Percentiles rank a stretch among this genome's conserved stretches.
These are phyloP conservation scores for Phengaris arion DNA, from an alignment of 2,888 invertebrate genomes.

Conservation along the genomic window DNA sequence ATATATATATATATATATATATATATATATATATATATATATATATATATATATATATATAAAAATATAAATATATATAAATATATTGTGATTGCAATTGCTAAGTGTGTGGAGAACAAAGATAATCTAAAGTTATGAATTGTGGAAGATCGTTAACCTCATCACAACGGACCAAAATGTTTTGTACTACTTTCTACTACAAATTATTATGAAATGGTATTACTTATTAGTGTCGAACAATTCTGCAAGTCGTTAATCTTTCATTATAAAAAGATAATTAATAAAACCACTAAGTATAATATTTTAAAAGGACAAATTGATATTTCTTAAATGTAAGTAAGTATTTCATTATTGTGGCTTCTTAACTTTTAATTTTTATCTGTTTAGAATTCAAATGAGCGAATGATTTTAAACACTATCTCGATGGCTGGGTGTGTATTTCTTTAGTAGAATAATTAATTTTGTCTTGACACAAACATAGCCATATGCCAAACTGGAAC, in stretches of 20 bases:
- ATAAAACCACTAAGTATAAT: not conserved
- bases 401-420: not conserved
- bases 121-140: not conserved
- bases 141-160: constrained; percentile 10
- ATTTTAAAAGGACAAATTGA: not conserved
- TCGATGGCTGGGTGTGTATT: not conserved
- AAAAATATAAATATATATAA: too few relatives aligned
- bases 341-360: not conserved
- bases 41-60: too few relatives aligned
- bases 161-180: not conserved
- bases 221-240: not conserved
- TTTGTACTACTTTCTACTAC: constrained; percentile 3
- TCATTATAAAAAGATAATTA: not conserved
- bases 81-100: not conserved
- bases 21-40: too few relatives aligned
- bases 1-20: too few relatives aligned
- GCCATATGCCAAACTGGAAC: not conserved
- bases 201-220: not conserved
- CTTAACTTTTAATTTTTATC: not conserved
- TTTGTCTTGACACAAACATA: not conserved
- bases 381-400: not conserved
- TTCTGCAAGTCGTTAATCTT: not conserved
- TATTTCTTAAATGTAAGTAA: not conserved
- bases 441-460: not conserved
- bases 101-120: not conserved